Evolutionary conservation across 2,888 invertebrate genomes (phyloP), one percentile per base, ranked within the genome.

Genomic region (Beris chalybata): DNA sequence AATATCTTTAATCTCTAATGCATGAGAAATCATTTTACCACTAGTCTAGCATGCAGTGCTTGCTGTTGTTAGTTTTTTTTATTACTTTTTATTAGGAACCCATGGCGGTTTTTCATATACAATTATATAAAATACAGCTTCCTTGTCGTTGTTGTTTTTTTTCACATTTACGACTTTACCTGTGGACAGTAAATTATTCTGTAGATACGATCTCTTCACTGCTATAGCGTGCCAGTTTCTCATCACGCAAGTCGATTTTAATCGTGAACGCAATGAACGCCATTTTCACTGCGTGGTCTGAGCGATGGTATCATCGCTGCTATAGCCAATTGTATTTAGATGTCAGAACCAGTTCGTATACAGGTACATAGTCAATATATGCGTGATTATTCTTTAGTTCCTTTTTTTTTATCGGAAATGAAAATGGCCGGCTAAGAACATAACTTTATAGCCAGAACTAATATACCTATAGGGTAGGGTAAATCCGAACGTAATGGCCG

Each of bases 121-220:
- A 48, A 6, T 48, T 12, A 12, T 48, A 13, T 48, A 13, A 15
- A 13, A 13, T 38, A 38, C 9, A 9, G 38, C 9, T 38, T 38
- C 5, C 44, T 12, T 44, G 44, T 3, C 15, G 48, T 48, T 48
- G 15, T 4, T 48, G 6, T 12, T 48, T 4, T 44, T 48, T 48
- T 48, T 48, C 15, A n/a, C 32, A 31, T 54, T 54, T 31, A 31
- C 13, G 13, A 32, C 54, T 32, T 54, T 7, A 12, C 30, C 32
- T 15, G 32, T 30, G 54, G n/a, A 30, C 53, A 54, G 54, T 54
- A 53, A 54, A 64, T 64, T 64, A 64, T 54, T n/a, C 44, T 54
- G 38, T 30, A 64, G 64, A 64, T 53, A 45, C 9, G 44, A 64
- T 54, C 53, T 64, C 45, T 32, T 29, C 53, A 32, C 30, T 53